Conservation (phyloP, 2,113 vertebrate species). For the Coregonus clupeaformis region DNA sequence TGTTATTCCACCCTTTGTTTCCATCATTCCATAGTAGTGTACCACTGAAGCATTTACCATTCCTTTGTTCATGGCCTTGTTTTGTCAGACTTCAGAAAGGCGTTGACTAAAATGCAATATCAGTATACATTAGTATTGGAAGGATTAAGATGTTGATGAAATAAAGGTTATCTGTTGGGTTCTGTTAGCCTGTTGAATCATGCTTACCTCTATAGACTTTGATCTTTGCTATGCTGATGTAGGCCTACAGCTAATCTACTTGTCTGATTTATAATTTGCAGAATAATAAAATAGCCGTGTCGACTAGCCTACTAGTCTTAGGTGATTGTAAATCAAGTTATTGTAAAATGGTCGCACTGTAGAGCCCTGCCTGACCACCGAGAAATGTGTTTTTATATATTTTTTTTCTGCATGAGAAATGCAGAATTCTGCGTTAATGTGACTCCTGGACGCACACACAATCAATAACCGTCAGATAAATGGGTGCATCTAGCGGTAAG, state of each 20-base stretch:
- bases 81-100: not conserved
- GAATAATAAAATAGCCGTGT: too few species aligned
- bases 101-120: not conserved
- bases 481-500: constrained; percentile 16
- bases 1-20: not conserved
- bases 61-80: not conserved
- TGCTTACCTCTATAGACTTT: not conserved
- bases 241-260: too few species aligned
- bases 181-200: not conserved
- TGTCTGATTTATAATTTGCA: too few species aligned
- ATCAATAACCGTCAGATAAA: constrained; percentile 49
- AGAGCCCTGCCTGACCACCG: too few species aligned
- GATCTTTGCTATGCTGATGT: too few species aligned
- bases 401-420: too few species aligned
- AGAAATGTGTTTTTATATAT: not conserved
- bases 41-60: not conserved
- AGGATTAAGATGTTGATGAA: not conserved
- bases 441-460: not conserved
- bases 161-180: not conserved
- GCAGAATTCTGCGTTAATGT: too few species aligned
- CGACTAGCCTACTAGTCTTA: too few species aligned
- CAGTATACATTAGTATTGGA: not conserved
- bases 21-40: not conserved
- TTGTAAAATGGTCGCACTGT: not conserved
- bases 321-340: not conserved